Conservation (phyloP, 2,113 vertebrate genomes). For the Pionites leucogaster region DNA sequence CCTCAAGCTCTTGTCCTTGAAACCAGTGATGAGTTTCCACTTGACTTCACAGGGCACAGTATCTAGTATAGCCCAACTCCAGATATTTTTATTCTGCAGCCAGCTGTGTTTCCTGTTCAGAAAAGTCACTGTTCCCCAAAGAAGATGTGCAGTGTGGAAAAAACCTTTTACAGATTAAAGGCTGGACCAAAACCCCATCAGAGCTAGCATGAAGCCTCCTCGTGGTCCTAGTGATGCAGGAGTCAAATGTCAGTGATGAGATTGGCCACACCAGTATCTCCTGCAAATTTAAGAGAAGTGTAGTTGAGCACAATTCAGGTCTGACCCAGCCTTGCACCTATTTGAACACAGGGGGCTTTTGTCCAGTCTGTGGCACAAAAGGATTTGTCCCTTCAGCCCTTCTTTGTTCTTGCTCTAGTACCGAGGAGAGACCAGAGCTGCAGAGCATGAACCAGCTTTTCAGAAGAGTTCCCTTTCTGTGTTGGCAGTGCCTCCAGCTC, state of each 20-base stretch:
- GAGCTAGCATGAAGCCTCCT: background rate
- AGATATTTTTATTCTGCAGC: background rate
- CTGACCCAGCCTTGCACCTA: background rate
- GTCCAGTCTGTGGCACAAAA: background rate
- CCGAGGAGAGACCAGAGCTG: background rate
- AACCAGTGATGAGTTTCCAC: background rate
- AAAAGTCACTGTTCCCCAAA: background rate
- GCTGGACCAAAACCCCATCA: background rate
- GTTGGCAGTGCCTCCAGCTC: background rate
- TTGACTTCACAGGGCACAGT: background rate
- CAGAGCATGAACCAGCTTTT: background rate
- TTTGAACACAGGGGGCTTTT: background rate
- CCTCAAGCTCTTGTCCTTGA: constrained; percentile 29
- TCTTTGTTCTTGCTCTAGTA: background rate
- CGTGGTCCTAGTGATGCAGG: background rate
- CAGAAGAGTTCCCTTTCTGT: background rate
- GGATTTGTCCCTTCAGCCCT: background rate
- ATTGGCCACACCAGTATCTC: background rate
- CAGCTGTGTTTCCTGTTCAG: background rate
- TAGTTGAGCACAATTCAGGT: background rate
- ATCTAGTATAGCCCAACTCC: background rate
- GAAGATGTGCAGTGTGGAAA: background rate
- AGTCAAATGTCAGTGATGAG: background rate
- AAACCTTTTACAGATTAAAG: background rate
- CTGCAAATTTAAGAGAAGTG: background rate